Evolutionary conservation across 2,888 invertebrate species (phyloP), one percentile per base, ranked within the genome.

Genomic region (Heliconius aoede): DNA sequence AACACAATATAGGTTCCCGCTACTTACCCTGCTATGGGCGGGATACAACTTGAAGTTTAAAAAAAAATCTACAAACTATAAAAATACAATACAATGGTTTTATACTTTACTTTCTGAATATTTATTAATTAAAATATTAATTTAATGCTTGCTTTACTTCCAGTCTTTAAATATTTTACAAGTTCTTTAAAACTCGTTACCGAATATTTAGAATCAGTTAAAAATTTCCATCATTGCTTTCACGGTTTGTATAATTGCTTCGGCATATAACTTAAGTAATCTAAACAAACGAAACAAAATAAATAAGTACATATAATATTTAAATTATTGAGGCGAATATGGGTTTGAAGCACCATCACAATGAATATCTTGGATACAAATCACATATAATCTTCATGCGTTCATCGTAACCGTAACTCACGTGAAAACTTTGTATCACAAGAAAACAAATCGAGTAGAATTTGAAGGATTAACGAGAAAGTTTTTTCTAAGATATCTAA

Each of bases 391-490:
- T 18, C 46, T 18, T 46, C 7, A 18, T 46, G 18, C 18, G 7
- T 46, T 46, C n/a, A n/a, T n/a, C n/a, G n/a, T n/a, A n/a, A n/a
- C 3, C 24, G 36, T 76, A 61, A 71, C 30, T 46, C 51, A 26
- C 26, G 30, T 28, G 58, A 68, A 72, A 77, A 76, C 18, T 77
- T 69, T 36, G 88, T 91, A 91, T 91, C 91, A 85, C 83, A 82
- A 84, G 82, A 81, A 85, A 87, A 92, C 90, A 91, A 91, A 91
- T 91, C 90, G 90, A 89, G 86, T 80, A 85, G 88, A 88, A 88
- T 89, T 87, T 86, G 46, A 80, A 83, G 90, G 90, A 91, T 92
- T 91, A 91, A 90, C 89, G 84, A 86, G 40, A 86, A 91, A 91
- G 84, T 90, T 91, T 87, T 88, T 87, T 86, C 85, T 84, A 84